Evolutionary conservation across 2,888 invertebrate species (phyloP), one percentile per base, ranked within the genome.

Genomic region (Hypomecis punctinalis): DNA sequence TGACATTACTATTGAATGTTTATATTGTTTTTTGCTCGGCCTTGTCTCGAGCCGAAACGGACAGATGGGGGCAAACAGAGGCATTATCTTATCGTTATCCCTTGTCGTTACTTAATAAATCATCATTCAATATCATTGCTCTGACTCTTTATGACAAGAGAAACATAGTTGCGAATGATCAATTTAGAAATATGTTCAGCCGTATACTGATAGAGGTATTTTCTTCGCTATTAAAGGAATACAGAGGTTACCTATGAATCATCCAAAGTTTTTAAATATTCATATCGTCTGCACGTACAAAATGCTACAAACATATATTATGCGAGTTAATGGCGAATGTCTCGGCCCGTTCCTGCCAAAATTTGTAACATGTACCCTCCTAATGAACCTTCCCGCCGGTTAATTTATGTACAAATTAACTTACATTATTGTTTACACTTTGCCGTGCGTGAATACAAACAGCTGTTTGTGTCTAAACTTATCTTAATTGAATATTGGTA

Each of bases 361-460:
- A 73, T 71, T 71, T 69, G 67, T 72, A 73, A 73, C 76, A 70
- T 71, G 74, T 71, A 54, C 58, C 59, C 58, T 62, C 60, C 54
- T 77, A 77, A 78, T 73, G 74, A 77, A 72, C 71, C 61, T 67
- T 57, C 66, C 70, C 39, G 23, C 43, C 57, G 69, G 64, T 64
- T 71, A 72, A 74, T 72, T 72, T 71, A 76, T 74, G 68, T 70
- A 66, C 66, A 71, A 73, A 74, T 72, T 71, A 71, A 67, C 68
- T 70, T 64, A 68, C 67, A 62, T 68, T 68, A 67, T 69, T 67
- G 71, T 68, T 70, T 72, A 72, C 62, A 59, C 59, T 59, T 43
- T 49, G 49, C 55, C 60, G 45, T 45, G 58, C 52, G 10, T 52
- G 59, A 60, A 52, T 40, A 6, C 40, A 51, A 47, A 39, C 48